Evolutionary conservation across 2,888 invertebrate genomes (phyloP), one percentile per base, ranked within the genome.

Genomic region (Platerodrilus igneus): DNA sequence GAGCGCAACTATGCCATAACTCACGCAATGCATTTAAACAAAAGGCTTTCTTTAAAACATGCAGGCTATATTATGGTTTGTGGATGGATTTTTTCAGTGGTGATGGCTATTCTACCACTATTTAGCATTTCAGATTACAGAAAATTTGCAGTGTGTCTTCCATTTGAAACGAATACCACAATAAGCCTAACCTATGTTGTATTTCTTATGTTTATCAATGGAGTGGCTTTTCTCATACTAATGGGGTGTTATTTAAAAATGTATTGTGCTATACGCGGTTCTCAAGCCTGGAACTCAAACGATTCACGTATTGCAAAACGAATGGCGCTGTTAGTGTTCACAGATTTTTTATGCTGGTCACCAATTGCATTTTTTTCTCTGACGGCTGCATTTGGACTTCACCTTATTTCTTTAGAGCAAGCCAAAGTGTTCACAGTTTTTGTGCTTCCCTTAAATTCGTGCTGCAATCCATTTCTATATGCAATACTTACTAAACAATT

Each of bases 401-500:
- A 89, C 45, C 73, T 96, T 30, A 88, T 97, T 16, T 88, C 90
- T 2, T 74, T 97, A 44, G 94, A 95, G 64, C 90, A 93, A 69
- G 95, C 96, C 28, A 97, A 97, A 73, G 84, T 90, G 53, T 92
- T 90, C 65, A 94, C 94, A 2, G 94, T 97, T 22, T 95, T 97
- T 66, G 86, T 97, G 37, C 73, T 96, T 55, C 96, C 97, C 2
- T 72, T 97, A 47, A 97, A 97, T 70, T 91, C 92, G 8, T 96
- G 95, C 68, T 94, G 95, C 70, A 97, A 97, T 71, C 97, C 97
- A 0, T 96, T 96, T 67, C 78, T 97, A 16, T 97, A 97, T 67
- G 96, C 96, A 32, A 95, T 96, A 54, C 81, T 96, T 59, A 96
- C 96, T 4, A 95, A 96, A 65, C 94, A 95, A 67, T 95, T 95